Conservation (phyloP, 1,140 invertebrate genomes). For the Drosophila pectinifera region DNA sequence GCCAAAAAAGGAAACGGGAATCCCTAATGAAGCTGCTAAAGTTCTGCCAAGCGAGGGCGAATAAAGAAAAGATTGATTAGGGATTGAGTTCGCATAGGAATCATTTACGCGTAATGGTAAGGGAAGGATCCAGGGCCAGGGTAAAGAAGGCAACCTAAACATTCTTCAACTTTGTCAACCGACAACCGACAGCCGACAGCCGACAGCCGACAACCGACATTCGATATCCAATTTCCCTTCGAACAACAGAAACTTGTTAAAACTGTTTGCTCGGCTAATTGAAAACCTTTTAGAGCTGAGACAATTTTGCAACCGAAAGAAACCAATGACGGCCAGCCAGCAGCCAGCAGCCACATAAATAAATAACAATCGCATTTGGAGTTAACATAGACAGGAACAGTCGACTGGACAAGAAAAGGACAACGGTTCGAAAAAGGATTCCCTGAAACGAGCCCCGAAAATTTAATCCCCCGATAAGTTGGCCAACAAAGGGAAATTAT, state of each 20-base stretch:
- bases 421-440: slow-evolving; percentile 31
- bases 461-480: slow-evolving; percentile 71
- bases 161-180: slow-evolving; percentile 25
- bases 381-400: slow-evolving; percentile 35
- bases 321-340: slow-evolving; percentile 18
- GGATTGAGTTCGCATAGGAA: slow-evolving; percentile 22
- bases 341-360: slow-evolving; percentile 49
- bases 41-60: slow-evolving; percentile 11
- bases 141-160: background rate
- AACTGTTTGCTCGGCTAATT: slow-evolving; percentile 62
- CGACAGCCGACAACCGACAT: slow-evolving; percentile 33
- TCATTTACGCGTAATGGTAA: slow-evolving; percentile 12
- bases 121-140: background rate
- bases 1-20: slow-evolving; percentile 26
- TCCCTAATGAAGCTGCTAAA: slow-evolving; percentile 45
- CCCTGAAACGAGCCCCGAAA: slow-evolving; percentile 56
- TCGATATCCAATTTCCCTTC: slow-evolving; percentile 51
- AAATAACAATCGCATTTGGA: slow-evolving; percentile 55
- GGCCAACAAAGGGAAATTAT: slow-evolving; percentile 65
- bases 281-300: slow-evolving; percentile 58
- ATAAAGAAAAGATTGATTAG: slow-evolving; percentile 48
- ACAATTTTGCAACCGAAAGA: slow-evolving; percentile 45
- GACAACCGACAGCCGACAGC: slow-evolving; percentile 3
- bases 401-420: slow-evolving; percentile 49
- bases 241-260: slow-evolving; percentile 48